Evolutionary conservation across 1,140 invertebrate genomes (phyloP), one percentile per base, ranked within the genome.

Genomic region (Drosophila parabipectinata): DNA sequence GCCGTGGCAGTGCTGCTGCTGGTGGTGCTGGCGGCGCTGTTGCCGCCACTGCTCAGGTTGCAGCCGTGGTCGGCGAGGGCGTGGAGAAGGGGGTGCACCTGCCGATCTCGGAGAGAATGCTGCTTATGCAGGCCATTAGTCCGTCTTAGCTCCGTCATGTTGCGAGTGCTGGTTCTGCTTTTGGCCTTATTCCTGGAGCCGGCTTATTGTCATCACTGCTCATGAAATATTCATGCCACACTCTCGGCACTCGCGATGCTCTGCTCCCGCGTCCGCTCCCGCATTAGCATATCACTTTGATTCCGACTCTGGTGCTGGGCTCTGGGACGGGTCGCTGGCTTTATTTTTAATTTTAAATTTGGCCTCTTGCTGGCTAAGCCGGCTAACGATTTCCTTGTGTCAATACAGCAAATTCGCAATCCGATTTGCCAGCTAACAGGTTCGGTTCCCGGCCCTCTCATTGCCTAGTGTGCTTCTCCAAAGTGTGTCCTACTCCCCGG

Each of bases 351-450:
- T 87, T 85, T 87, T 78, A 87, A 87, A 88, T 87, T 50, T 67
- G 55, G n/a, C 45, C 57, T 56, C 52, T 55, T 62, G 73, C 63
- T n/a, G 56, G 62, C 79, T 89, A 80, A 88, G 79, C 84, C 77
- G 85, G 79, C 80, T 89, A 84, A 88, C 84, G 84, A 84, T 88
- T 88, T 89, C 84, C 84, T 77, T 88, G 73, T 89, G 84, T 88
- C 84, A 88, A 88, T 88, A 89, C 71, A 69, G 62, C 68, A 69
- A 83, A 88, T 74, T 88, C 76, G 47, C 67, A 88, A 88, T 88
- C 83, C 79, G 83, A 87, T 88, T 88, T 85, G 55, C 56, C 63
- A 51, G 57, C 82, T 63, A 85, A 85, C 83, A 78, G 78, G 64
- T 72, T 82, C 82, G 53, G 61, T 71, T 73, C 30, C 64, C 59